Evolutionary conservation across 2,888 invertebrate genomes (phyloP).

Genomic region (Ceramica pisi): DNA sequence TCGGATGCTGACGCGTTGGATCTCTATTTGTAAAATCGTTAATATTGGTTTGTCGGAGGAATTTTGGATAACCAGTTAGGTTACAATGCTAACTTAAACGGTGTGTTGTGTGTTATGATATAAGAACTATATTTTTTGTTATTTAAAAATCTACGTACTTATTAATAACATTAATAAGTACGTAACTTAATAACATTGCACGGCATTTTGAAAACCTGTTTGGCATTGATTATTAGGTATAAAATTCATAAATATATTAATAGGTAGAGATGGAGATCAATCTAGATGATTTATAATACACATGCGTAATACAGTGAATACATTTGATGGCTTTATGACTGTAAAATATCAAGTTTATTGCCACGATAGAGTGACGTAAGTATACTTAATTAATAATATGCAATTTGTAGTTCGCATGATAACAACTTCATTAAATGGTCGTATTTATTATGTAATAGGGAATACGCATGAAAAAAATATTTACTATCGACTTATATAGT

Average conservation of each 20-base stretch:
- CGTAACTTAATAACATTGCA: background rate
- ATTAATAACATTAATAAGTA: too few relatives aligned
- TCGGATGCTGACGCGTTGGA: too few relatives aligned
- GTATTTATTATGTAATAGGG: background rate
- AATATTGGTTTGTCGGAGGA: too few relatives aligned
- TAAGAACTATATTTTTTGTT: too few relatives aligned
- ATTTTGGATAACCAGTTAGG: too few relatives aligned
- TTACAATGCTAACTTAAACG: too few relatives aligned
- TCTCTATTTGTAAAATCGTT: too few relatives aligned
- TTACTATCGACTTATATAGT: too few relatives aligned
- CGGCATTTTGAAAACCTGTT: slow-evolving; percentile 1
- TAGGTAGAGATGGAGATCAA: background rate
- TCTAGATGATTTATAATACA: slow-evolving; percentile 18
- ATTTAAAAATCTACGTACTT: too few relatives aligned
- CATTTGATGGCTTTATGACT: background rate
- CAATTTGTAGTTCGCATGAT: background rate
- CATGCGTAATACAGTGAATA: slow-evolving; percentile 27
- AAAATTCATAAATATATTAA: slow-evolving; percentile 14
- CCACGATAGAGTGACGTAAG: slow-evolving; percentile 2
- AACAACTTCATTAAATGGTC: background rate
- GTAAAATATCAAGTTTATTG: slow-evolving; percentile 1
- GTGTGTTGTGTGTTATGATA: too few relatives aligned
- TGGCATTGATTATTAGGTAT: background rate
- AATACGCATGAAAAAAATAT: too few relatives aligned
- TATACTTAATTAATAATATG: background rate